Evolutionary conservation across 2,113 vertebrate genomes (phyloP), one percentile per base, ranked within the genome.

Genomic region (Oreotrochilus melanogaster): DNA sequence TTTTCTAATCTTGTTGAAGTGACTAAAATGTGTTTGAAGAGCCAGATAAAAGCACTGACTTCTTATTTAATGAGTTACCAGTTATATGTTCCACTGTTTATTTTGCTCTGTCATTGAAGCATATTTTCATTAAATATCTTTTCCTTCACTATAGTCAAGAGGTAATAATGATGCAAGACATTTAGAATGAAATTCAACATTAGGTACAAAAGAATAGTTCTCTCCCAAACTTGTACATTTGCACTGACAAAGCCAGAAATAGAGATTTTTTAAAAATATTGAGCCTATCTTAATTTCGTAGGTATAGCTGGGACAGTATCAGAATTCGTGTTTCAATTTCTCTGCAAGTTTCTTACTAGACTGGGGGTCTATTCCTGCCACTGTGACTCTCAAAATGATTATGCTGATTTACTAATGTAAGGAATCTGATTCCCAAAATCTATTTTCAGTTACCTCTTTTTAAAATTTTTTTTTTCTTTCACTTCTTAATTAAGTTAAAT

Each of bases 11-110:
- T 97, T 80, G 81, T 80, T 96, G 92, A 95, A 97, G 96, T 95
- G 78, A 84, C 74, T 97, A 96, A 97, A 97, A 96, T 94, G 74
- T 89, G 85, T 96, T 97, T 96, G 95, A 97, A 97, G 94, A 96
- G 67, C 37, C 67, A 94, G 93, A 97, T 97, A 93, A 96, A 97
- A 97, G 93, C 89, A 56, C 50, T 30, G 89, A 82, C 56, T 92
- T 83, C 51, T 93, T 95, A 91, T 94, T 96, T 95, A 96, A 97
- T 94, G 92, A 97, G 71, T 95, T 94, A 92, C 75, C 78, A 61
- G 87, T 85, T 91, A 65, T 54, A 79, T 58, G 74, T 91, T 88
- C 66, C 45, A 76, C 47, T 90, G 81, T 97, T 97, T 96, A 93
- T 95, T 96, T 96, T 94, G 74, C 51, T 95, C 89, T 94, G 37